Conservation (phyloP, 2,113 vertebrate species). For the Dendrocopos noguchii region DNA sequence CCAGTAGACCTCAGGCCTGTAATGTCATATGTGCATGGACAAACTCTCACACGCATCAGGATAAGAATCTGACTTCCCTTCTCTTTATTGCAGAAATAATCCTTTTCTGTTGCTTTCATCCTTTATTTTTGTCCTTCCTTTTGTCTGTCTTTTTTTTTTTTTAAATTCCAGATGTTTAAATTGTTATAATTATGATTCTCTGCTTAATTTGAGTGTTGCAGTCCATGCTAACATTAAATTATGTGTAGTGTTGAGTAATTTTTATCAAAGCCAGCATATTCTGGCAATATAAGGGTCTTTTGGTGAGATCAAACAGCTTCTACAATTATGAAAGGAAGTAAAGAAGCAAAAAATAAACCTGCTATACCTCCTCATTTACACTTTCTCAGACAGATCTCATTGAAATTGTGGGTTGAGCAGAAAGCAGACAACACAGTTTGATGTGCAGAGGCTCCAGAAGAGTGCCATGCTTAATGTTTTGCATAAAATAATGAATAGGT, state of each 20-base stretch:
- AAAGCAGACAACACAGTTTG: neutral
- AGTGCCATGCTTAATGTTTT: neutral
- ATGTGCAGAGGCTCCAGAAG: neutral
- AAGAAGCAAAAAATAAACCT: neutral
- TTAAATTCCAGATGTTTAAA: neutral
- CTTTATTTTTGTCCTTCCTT: neutral
- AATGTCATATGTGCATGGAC: fast-evolving
- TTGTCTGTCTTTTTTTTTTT: neutral
- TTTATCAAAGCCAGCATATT: neutral
- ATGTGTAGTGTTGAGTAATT: neutral
- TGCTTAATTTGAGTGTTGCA: neutral
- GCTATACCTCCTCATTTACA: neutral
- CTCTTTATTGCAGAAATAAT: neutral
- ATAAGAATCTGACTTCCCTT: neutral
- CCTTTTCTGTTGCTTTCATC: neutral
- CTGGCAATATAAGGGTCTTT: neutral
- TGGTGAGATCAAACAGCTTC: neutral
- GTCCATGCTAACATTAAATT: neutral
- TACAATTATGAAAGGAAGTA: slow-evolving; percentile 1
- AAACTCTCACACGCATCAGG: neutral
- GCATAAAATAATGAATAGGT: neutral
- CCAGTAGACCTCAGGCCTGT: neutral
- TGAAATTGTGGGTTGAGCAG: neutral
- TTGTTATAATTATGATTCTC: neutral
- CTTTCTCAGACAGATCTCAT: neutral